These are phyloP conservation scores for Ptilodon capucinus DNA, from an alignment of 2,888 invertebrate genomes.

Conservation along the genomic window DNA sequence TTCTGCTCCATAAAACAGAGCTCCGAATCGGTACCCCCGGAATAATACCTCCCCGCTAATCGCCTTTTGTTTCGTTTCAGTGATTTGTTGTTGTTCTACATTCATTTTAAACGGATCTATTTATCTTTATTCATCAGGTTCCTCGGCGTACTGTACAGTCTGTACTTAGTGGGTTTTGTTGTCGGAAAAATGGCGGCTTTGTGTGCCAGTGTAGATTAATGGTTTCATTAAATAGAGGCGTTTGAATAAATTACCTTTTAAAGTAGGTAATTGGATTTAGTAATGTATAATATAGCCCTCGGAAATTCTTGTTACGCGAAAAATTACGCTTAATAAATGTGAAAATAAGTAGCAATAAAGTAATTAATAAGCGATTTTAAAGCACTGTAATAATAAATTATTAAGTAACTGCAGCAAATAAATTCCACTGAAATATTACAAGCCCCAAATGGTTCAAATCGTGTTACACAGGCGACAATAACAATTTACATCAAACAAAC, in stretches of 20 bases:
- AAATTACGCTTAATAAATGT: too few species aligned
- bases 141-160: too few species aligned
- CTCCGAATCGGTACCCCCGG: conserved; percentile 16
- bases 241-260: neutral
- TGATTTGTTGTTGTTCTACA: conserved; percentile 27
- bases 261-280: neutral
- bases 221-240: neutral
- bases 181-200: neutral
- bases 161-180: neutral
- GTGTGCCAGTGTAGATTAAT: neutral
- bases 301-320: too few species aligned
- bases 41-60: conserved; percentile 31
- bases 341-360: too few species aligned
- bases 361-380: too few species aligned
- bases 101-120: conserved; percentile 15
- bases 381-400: too few species aligned
- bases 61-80: conserved; percentile 24
- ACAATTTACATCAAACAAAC: conserved; percentile 47
- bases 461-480: conserved; percentile 28
- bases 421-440: neutral
- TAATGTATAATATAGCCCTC: neutral
- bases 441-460: conserved; percentile 22
- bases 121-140: conserved; percentile 5
- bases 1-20: conserved; percentile 28
- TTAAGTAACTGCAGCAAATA: neutral